Evolutionary conservation across 2,888 invertebrate genomes (phyloP).

Genomic region (Eulithis testata): DNA sequence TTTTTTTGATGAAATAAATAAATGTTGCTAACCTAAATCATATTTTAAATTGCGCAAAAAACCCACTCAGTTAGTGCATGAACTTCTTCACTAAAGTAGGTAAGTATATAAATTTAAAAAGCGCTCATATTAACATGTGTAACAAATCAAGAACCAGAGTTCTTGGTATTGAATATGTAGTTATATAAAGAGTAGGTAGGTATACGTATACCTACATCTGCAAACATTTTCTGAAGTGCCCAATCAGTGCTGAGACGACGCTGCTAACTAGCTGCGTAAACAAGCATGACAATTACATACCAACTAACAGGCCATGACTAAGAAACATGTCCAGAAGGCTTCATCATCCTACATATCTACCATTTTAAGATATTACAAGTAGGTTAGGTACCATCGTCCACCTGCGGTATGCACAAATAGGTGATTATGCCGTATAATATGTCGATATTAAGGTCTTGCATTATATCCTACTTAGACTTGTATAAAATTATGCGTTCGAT

Average conservation of each 20-base stretch:
- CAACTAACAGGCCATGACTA: conserved; percentile 43
- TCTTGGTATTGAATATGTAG: background rate
- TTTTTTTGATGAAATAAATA: no score
- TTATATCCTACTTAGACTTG: background rate
- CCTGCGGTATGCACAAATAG: conserved; percentile 4
- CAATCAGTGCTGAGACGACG: conserved; percentile 52
- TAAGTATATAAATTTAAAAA: conserved; percentile 13
- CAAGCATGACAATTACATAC: conserved; percentile 52
- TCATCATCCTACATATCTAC: conserved; percentile 8
- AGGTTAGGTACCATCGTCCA: conserved; percentile 7
- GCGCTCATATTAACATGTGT: conserved; percentile 31
- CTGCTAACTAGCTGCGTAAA: conserved; percentile 54
- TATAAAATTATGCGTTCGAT: background rate
- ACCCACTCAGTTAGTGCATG: no score
- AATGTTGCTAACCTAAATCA: background rate
- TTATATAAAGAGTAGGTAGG: conserved; percentile 2
- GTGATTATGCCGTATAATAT: conserved; percentile 12
- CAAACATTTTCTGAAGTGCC: conserved; percentile 46
- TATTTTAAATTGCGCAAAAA: background rate
- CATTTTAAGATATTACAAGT: background rate
- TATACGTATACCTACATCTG: conserved; percentile 28
- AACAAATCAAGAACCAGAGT: conserved; percentile 32
- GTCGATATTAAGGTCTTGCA: conserved; percentile 11
- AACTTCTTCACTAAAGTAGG: no score
- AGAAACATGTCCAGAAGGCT: conserved; percentile 20